Evolutionary conservation across 2,888 invertebrate genomes (phyloP), one percentile per base, ranked within the genome.

Genomic region (Hemaris fuciformis): DNA sequence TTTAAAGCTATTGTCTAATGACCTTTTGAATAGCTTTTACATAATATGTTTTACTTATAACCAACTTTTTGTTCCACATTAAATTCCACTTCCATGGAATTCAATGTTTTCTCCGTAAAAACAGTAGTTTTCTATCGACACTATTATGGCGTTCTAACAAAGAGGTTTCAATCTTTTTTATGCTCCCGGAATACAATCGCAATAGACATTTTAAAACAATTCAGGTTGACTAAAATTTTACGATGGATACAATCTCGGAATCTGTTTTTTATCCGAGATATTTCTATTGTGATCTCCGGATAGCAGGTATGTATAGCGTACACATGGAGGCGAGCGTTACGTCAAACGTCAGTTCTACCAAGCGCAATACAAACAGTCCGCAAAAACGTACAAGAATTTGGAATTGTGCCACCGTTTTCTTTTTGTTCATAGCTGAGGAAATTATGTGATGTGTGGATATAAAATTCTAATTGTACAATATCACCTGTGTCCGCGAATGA

Each of bases 311-410:
- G 57, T 34, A 45, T 13, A 22, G 15, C 18, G 60, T 66, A 72
- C 70, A 68, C 63, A 75, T 64, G 77, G 70, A 76, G 76, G 72
- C 71, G 75, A 64, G 69, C 67, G 67, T 77, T 84, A 77, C 87
- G 86, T 88, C 87, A 87, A 85, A 77, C 77, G 72, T 76, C 74
- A 79, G 77, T 73, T 73, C 75, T 72, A 71, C 73, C 74, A 75
- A 73, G 71, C 77, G 77, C 78, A 83, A 79, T 84, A 81, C 88
- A 88, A 88, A 89, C 88, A 88, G 87, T 86, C 77, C 79, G 77
- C 77, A 83, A 85, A 53, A 85, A 85, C 80, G 76, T 77, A 79
- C 68, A 76, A 81, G 81, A 82, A 86, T 85, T 89, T 91, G 90
- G 91, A 89, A 79, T 76, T 66, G 66, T 88, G 91, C 91, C 91